Evolutionary conservation across 2,113 vertebrate genomes (phyloP).

Genomic region (Rattus rattus): DNA sequence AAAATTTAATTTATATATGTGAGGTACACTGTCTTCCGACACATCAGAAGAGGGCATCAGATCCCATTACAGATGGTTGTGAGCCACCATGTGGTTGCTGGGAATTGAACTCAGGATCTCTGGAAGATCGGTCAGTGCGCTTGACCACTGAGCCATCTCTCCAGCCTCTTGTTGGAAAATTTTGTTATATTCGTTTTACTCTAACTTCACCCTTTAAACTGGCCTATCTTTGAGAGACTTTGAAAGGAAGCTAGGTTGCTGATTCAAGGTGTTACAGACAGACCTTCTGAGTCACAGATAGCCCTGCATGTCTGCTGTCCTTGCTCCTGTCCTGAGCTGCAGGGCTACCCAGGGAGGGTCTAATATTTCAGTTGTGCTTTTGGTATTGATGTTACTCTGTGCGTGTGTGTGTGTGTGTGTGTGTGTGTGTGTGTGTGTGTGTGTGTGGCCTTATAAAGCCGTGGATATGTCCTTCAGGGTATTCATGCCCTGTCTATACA

Average conservation of each 20-base stretch:
- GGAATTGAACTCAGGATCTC: no score
- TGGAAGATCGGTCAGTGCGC: no score
- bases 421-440: not conserved
- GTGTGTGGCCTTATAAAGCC: not conserved
- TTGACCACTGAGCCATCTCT: no score
- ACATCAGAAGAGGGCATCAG: no score
- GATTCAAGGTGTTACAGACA: not conserved
- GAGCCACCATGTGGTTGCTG: no score
- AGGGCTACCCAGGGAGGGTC: not conserved
- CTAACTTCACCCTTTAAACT: not conserved
- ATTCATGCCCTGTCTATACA: not conserved
- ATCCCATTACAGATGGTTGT: no score
- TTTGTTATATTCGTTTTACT: not conserved
- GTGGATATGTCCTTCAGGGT: no score
- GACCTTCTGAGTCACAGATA: not conserved
- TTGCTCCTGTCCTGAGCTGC: not conserved
- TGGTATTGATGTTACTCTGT: not conserved
- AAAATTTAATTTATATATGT: no score
- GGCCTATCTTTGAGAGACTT: not conserved
- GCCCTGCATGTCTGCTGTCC: not conserved
- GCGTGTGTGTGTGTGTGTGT: not conserved
- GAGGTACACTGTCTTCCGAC: no score
- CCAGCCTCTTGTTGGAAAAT: not conserved
- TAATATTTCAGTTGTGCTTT: not conserved
- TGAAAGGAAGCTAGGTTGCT: not conserved